Evolutionary conservation across 2,113 vertebrate species (phyloP).

Genomic region (Eulemur macaco): DNA sequence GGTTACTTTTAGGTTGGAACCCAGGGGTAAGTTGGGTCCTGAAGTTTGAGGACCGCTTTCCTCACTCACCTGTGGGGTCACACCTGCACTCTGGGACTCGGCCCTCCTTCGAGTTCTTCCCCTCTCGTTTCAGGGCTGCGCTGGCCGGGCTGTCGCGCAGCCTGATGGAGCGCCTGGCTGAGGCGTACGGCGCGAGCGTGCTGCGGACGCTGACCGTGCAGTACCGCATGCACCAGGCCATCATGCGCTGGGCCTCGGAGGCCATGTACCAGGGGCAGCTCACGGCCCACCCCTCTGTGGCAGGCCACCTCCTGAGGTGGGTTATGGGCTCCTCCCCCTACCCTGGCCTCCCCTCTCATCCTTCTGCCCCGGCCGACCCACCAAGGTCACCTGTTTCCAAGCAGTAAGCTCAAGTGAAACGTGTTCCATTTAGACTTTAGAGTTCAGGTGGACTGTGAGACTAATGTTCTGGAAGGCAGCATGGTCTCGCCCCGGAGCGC

Average conservation of each 20-base stretch:
- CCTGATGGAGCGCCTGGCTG: slow-evolving; percentile 94
- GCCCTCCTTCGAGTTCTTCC: accelerated
- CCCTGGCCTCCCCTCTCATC: neutral
- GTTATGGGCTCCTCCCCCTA: neutral
- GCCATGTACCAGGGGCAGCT: slow-evolving; percentile 92
- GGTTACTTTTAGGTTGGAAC: neutral
- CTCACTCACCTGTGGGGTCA: accelerated
- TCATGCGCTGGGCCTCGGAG: slow-evolving; percentile 94
- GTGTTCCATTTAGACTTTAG: accelerated
- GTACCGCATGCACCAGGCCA: slow-evolving; percentile 95
- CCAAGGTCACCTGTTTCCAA: accelerated
- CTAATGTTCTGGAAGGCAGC: neutral
- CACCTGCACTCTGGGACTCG: accelerated
- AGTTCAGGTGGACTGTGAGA: accelerated
- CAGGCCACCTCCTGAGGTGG: slow-evolving; percentile 92
- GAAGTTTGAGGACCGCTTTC: too few relatives aligned
- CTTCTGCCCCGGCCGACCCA: accelerated
- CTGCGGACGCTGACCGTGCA: slow-evolving; percentile 93
- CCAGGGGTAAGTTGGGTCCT: accelerated
- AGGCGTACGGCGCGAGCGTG: slow-evolving; percentile 75
- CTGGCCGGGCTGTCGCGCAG: slow-evolving; percentile 90
- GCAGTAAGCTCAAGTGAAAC: too few relatives aligned
- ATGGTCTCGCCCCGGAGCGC: neutral
- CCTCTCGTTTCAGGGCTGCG: slow-evolving; percentile 86
- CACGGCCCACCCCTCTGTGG: slow-evolving; percentile 90